Evolutionary conservation across 2,888 invertebrate genomes (phyloP).

Genomic region (Epirrhoe alternata): DNA sequence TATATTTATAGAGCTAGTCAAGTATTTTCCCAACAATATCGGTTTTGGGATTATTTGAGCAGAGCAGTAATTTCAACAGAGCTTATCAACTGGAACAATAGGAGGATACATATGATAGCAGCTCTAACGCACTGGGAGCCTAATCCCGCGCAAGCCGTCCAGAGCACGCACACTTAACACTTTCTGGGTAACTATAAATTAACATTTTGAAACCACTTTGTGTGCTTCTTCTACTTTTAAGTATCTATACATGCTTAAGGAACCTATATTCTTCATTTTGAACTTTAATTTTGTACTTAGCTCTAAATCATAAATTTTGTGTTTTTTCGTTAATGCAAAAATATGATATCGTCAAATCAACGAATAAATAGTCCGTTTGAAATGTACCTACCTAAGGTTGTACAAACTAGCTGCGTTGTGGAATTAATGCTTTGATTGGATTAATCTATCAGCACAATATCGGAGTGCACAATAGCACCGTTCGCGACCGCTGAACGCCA

Average conservation of each 20-base stretch:
- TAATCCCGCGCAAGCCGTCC: conserved; percentile 69
- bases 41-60: conserved; percentile 5
- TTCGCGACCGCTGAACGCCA: conserved; percentile 48
- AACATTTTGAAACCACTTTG: conserved; percentile 62
- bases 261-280: background rate
- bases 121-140: conserved; percentile 68
- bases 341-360: conserved; percentile 56
- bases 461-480: conserved; percentile 62
- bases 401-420: conserved; percentile 67
- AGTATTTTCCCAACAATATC: conserved; percentile 1
- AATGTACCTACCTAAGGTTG: conserved; percentile 69
- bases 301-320: too few species aligned
- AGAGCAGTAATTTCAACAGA: conserved; percentile 22
- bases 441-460: conserved; percentile 82
- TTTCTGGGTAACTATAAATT: conserved; percentile 66
- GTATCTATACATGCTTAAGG: background rate
- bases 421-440: conserved; percentile 84
- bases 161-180: conserved; percentile 67
- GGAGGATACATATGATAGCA: conserved; percentile 58
- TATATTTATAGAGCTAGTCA: background rate
- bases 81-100: conserved; percentile 59
- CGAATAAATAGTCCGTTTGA: conserved; percentile 72
- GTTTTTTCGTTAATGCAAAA: too few species aligned
- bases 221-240: background rate
- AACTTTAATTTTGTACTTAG: background rate